Percentiles rank a stretch among this genome's conserved stretches.
Evolutionary conservation across 1,140 invertebrate species (phyloP).

Genomic region (Venturia canescens): DNA sequence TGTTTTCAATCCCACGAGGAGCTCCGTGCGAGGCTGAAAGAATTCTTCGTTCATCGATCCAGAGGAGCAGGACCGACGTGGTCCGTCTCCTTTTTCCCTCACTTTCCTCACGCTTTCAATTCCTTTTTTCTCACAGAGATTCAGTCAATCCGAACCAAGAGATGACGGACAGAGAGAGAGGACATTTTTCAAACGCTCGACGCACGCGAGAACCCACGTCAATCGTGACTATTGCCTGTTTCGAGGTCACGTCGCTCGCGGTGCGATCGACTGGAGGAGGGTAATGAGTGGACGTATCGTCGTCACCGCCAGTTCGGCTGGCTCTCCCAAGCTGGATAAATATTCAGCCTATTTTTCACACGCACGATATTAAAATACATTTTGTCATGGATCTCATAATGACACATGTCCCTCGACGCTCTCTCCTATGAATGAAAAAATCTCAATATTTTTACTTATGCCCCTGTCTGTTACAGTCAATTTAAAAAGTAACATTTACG

Average conservation of each 20-base stretch:
- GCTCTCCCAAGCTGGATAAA: background rate
- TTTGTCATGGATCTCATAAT: background rate
- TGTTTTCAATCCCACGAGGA: slow-evolving; percentile 37
- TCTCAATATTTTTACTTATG: too few relatives aligned
- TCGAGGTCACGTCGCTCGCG: slow-evolving; percentile 18
- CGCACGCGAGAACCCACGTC: slow-evolving; percentile 28
- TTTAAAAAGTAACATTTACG: too few relatives aligned
- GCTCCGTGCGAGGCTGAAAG: slow-evolving; percentile 21
- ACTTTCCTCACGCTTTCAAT: background rate
- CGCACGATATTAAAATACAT: background rate
- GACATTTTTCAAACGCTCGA: slow-evolving; percentile 33
- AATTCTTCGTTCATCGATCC: slow-evolving; percentile 36
- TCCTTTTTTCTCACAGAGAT: slow-evolving; percentile 11
- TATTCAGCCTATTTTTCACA: slow-evolving; percentile 2
- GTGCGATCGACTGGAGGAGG: background rate
- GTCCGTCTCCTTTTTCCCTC: background rate
- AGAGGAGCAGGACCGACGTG: background rate
- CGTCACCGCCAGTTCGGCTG: background rate
- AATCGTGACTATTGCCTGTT: slow-evolving; percentile 14
- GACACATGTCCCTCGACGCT: background rate
- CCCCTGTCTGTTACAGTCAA: too few relatives aligned
- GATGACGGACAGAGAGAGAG: slow-evolving; percentile 3
- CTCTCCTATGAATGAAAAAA: background rate
- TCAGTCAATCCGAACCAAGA: background rate
- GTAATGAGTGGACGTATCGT: background rate